phyloP scores from a whole-genome alignment of 2,113 vertebrate genomes.

The Hystrix brachyura region DNA sequence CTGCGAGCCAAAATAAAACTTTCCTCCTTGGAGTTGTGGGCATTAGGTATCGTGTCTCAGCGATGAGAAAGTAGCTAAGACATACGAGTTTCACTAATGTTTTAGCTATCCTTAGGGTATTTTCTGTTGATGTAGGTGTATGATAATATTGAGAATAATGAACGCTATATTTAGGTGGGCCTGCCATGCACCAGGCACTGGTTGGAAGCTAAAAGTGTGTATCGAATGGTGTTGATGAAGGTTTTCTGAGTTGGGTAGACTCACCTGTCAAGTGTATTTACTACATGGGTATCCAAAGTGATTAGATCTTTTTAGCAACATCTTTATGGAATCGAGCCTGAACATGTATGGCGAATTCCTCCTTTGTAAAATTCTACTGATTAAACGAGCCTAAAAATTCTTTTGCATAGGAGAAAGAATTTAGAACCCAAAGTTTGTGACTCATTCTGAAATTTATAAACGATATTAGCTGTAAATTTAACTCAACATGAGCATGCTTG shows the following conservation, averaged over 20 bases:
- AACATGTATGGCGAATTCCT: not conserved
- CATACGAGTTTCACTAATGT: not conserved
- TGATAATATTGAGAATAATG: not conserved
- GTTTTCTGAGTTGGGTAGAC: not conserved
- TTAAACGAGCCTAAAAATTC: not conserved
- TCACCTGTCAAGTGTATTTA: not conserved
- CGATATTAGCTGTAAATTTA: not conserved
- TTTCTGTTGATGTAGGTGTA: not conserved
- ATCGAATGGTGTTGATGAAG: not conserved
- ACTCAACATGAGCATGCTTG: not conserved
- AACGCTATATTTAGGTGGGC: not conserved
- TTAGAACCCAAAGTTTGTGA: not conserved
- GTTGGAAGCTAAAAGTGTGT: not conserved
- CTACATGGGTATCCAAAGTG: not conserved
- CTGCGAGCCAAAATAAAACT: not conserved
- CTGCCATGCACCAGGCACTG: not conserved
- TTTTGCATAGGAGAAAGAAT: not conserved
- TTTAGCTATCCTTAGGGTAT: not conserved
- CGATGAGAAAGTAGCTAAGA: not conserved
- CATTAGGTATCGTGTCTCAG: not conserved
- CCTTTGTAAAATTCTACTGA: not conserved
- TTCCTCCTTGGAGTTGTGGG: not conserved
- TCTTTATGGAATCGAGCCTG: not conserved
- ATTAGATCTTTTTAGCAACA: not conserved
- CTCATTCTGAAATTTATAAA: not conserved